These are phyloP conservation scores for Euspilapteryx auroguttella DNA, from an alignment of 2,888 invertebrate genomes.

Conservation along the genomic window DNA sequence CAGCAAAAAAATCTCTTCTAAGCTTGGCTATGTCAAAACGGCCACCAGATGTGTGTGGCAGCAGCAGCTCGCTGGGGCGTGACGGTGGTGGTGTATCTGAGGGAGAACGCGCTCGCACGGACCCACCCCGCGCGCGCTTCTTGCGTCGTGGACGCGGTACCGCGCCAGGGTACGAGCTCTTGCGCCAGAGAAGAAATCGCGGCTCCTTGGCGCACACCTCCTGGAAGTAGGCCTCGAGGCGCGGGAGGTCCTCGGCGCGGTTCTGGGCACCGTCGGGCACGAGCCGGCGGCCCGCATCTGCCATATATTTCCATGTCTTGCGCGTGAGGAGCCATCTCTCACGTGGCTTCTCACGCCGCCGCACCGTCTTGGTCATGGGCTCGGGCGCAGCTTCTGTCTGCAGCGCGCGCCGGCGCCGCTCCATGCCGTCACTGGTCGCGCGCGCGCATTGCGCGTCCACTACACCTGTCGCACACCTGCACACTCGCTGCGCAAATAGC, in stretches of 20 bases:
- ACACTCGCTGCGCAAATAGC: no score
- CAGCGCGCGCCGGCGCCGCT: constrained; percentile 30
- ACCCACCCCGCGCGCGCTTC: constrained; percentile 65
- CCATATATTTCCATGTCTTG: constrained; percentile 91
- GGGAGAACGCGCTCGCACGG: constrained; percentile 68
- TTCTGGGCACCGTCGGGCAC: constrained; percentile 81
- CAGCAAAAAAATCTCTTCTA: constrained; percentile 67
- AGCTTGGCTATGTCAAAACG: constrained; percentile 70
- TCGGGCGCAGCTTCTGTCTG: constrained; percentile 48
- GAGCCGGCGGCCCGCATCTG: constrained; percentile 84
- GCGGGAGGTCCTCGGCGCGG: constrained; percentile 74
- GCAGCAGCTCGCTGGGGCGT: constrained; percentile 47
- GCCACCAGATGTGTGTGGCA: constrained; percentile 60
- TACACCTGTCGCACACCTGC: constrained; percentile 9
- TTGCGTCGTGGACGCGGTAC: constrained; percentile 60
- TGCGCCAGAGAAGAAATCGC: constrained; percentile 79
- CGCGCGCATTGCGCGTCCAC: constrained; percentile 16
- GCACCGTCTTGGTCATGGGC: constrained; percentile 60
- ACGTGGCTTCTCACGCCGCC: constrained; percentile 63
- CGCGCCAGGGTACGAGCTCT: constrained; percentile 80
- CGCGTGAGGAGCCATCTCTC: constrained; percentile 87
- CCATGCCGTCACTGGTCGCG: constrained; percentile 36
- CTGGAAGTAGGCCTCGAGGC: constrained; percentile 83
- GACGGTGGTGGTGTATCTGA: constrained; percentile 63
- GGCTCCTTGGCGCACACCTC: constrained; percentile 79